phyloP scores from a whole-genome alignment of 2,888 invertebrate genomes.

The Cosmorhoe ocellata region DNA sequence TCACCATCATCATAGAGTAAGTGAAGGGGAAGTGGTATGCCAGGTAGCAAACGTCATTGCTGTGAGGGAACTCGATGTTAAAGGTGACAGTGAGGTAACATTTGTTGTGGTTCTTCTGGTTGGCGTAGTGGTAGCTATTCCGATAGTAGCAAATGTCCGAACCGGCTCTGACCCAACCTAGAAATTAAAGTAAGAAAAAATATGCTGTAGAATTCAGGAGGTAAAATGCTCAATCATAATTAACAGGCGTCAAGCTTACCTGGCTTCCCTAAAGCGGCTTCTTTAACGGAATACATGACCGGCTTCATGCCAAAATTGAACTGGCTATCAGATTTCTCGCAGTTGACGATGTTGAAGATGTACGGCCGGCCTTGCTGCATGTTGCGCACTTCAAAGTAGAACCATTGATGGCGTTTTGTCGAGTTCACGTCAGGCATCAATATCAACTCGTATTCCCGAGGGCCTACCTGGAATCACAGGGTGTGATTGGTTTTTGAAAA shows the following conservation, averaged over 20 bases:
- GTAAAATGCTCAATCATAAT: too few species aligned
- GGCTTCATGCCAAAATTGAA: slow-evolving; percentile 96
- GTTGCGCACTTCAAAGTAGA: slow-evolving; percentile 93
- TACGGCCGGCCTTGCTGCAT: slow-evolving; percentile 87
- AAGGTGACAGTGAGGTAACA: slow-evolving; percentile 91
- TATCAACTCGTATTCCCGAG: slow-evolving; percentile 91
- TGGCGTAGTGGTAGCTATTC: slow-evolving; percentile 86
- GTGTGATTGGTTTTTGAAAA: not conserved
- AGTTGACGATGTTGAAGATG: slow-evolving; percentile 93
- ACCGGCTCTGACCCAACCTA: slow-evolving; percentile 88
- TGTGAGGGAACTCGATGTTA: slow-evolving; percentile 88
- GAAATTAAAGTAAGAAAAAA: slow-evolving; percentile 16
- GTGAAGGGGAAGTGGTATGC: slow-evolving; percentile 95
- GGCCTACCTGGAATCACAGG: slow-evolving; percentile 82
- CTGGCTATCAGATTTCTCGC: slow-evolving; percentile 93
- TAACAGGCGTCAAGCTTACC: too few species aligned
- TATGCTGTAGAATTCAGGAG: not conserved
- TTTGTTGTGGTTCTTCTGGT: slow-evolving; percentile 77
- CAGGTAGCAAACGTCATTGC: slow-evolving; percentile 90
- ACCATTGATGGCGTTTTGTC: slow-evolving; percentile 91
- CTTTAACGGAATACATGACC: slow-evolving; percentile 91
- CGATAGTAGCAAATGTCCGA: slow-evolving; percentile 91
- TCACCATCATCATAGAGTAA: slow-evolving; percentile 88
- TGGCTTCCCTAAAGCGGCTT: slow-evolving; percentile 81
- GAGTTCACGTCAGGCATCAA: slow-evolving; percentile 93